These are phyloP conservation scores for Pseudochirops cupreus DNA, from an alignment of 2,797 vertebrate genomes.

Conservation along the genomic window DNA sequence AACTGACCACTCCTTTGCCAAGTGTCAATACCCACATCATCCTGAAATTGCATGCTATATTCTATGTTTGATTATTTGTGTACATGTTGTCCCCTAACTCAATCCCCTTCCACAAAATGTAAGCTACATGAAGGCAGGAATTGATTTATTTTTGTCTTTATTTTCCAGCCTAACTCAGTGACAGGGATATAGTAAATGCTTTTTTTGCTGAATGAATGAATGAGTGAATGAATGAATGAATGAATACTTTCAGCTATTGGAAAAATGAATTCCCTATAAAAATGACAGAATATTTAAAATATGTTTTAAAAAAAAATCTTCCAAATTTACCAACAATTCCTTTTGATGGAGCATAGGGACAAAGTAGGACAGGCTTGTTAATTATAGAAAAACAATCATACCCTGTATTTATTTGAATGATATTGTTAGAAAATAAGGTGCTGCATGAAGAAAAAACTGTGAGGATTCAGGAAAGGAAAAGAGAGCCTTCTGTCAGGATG, in stretches of 20 bases:
- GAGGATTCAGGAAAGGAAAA: conserved; percentile 19
- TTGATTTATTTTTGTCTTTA: background rate
- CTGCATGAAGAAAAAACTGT: conserved; percentile 56
- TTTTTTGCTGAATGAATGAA: background rate
- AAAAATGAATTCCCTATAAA: background rate
- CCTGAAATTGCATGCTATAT: background rate
- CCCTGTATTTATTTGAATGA: conserved; percentile 8
- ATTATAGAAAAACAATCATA: conserved; percentile 12
- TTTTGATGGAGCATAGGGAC: background rate
- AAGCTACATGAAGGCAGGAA: background rate
- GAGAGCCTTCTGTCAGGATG: conserved; percentile 19
- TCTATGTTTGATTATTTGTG: background rate
- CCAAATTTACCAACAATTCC: background rate
- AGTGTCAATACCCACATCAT: background rate
- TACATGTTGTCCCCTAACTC: background rate
- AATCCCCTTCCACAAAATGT: background rate
- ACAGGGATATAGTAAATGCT: background rate
- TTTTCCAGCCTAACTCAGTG: background rate
- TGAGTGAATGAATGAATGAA: background rate
- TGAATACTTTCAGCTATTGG: background rate
- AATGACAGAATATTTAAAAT: background rate
- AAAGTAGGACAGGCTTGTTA: background rate
- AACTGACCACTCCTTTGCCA: background rate
- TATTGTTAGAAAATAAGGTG: conserved; percentile 46
- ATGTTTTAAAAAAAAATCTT: background rate